Conservation (phyloP, 2,888 invertebrate species). For the Sympetrum striolatum region DNA sequence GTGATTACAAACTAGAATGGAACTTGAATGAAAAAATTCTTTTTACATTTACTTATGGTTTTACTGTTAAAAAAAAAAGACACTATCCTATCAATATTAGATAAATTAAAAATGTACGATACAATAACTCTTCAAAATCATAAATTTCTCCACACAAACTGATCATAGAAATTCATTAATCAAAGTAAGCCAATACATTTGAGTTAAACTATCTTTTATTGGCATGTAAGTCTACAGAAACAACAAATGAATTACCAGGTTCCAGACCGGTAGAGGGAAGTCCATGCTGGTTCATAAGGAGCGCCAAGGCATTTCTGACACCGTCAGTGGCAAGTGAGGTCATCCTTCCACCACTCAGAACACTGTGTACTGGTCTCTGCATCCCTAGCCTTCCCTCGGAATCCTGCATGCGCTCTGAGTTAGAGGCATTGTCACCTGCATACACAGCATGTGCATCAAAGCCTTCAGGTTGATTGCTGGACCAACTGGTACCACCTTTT, state of each 20-base stretch:
- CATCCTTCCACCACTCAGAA: constrained; percentile 7
- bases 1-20: too few species aligned
- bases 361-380: not conserved
- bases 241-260: constrained; percentile 58
- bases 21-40: too few species aligned
- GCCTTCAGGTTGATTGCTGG: constrained; percentile 44
- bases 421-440: constrained; percentile 60
- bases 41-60: too few species aligned
- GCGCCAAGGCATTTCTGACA: constrained; percentile 62
- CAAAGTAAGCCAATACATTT: too few species aligned
- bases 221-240: constrained; percentile 48
- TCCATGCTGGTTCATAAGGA: constrained; percentile 62
- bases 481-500: constrained; percentile 30
- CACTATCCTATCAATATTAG: too few species aligned
- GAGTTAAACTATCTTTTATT: too few species aligned
- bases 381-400: constrained; percentile 8
- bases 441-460: constrained; percentile 61
- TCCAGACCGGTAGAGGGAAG: constrained; percentile 56
- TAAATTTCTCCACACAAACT: not conserved
- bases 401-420: constrained; percentile 51
- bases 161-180: too few species aligned
- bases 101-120: too few species aligned
- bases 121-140: too few species aligned
- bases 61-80: too few species aligned
- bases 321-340: constrained; percentile 60